Evolutionary conservation across 2,888 invertebrate genomes (phyloP).

Genomic region (Norana najaformis): DNA sequence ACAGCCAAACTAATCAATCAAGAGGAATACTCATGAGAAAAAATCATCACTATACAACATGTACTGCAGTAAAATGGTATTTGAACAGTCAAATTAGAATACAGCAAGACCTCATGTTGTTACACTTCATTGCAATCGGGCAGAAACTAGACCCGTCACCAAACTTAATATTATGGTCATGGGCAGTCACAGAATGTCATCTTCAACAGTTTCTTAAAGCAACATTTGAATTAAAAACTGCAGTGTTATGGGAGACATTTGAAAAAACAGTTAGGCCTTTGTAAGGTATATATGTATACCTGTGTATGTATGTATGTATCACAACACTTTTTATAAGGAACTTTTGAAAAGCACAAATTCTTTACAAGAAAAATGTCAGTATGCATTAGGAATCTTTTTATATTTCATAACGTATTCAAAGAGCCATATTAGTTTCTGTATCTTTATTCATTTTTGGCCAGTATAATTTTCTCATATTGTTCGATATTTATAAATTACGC

Average conservation of each 20-base stretch:
- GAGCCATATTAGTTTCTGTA: too few species aligned
- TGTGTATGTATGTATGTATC: not conserved
- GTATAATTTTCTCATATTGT: not conserved
- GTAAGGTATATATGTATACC: not conserved
- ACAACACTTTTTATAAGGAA: not conserved
- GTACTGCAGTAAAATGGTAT: not conserved
- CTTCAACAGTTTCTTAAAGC: not conserved
- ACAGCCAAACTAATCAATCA: not conserved
- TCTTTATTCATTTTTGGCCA: too few species aligned
- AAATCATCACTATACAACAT: not conserved
- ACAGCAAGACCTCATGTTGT: not conserved
- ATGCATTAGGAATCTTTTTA: too few species aligned
- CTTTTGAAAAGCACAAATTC: too few species aligned
- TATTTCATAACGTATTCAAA: too few species aligned
- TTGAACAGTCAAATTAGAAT: not conserved
- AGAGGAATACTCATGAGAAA: not conserved
- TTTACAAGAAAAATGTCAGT: too few species aligned
- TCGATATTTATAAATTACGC: not conserved
- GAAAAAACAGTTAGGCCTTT: not conserved
- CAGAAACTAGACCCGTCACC: too few species aligned
- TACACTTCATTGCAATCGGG: not conserved
- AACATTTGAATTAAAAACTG: not conserved
- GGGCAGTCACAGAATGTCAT: not conserved
- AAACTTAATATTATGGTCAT: not conserved
- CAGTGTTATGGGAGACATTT: not conserved